Conservation (phyloP, 2,113 vertebrate genomes). For the Clarias gariepinus region DNA sequence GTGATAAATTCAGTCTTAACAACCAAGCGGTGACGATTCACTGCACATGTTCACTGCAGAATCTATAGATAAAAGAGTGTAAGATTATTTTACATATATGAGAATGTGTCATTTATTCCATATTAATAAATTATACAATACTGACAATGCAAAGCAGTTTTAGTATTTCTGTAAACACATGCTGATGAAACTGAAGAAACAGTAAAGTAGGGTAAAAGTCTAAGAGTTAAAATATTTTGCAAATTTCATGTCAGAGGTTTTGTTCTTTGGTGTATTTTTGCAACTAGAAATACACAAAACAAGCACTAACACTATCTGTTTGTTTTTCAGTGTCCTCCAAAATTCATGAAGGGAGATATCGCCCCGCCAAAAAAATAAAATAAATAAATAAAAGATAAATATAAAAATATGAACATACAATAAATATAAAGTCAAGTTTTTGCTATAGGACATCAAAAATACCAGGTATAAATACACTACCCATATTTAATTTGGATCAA, state of each 20-base stretch:
- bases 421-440: background rate
- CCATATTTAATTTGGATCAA: background rate
- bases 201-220: background rate
- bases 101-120: background rate
- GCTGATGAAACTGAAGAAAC: background rate
- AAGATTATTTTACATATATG: background rate
- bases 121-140: background rate
- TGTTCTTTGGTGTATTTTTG: background rate
- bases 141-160: background rate
- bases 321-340: background rate
- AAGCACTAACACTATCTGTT: background rate
- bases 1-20: background rate
- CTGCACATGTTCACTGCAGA: background rate
- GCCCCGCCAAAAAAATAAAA: background rate
- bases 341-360: background rate
- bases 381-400: background rate
- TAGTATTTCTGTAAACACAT: background rate
- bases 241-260: background rate
- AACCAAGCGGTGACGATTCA: background rate
- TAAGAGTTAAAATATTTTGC: background rate
- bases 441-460: background rate
- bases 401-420: background rate
- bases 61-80: background rate
- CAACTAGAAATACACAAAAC: background rate
- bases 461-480: background rate